Evolutionary conservation across 2,888 invertebrate species (phyloP).

Genomic region (Ommatoiulus sabulosus): DNA sequence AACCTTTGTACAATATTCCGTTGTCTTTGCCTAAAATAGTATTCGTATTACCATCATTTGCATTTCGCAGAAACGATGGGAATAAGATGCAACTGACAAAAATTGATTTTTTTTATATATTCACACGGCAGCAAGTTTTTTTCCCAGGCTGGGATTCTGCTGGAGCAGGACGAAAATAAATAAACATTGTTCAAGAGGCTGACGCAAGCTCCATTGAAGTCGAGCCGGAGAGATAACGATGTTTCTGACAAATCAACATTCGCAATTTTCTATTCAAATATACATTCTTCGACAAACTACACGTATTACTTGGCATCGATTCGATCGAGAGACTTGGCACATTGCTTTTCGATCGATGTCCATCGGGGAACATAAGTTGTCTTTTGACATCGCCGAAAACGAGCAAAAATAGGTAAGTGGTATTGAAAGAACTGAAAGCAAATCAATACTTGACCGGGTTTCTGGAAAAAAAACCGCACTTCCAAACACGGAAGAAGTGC

Average conservation of each 20-base stretch:
- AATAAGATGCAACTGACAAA: background rate
- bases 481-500: background rate
- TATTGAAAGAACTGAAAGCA: slow-evolving; percentile 31
- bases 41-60: background rate
- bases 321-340: background rate
- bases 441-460: slow-evolving; percentile 31
- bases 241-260: slow-evolving; percentile 11
- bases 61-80: background rate
- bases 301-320: background rate
- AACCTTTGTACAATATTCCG: background rate
- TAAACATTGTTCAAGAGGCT: slow-evolving; percentile 9
- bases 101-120: background rate
- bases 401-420: slow-evolving; percentile 21
- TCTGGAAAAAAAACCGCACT: background rate
- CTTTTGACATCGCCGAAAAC: slow-evolving; percentile 29
- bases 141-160: background rate
- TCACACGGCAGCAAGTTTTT: background rate
- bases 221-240: background rate
- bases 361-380: background rate
- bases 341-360: slow-evolving; percentile 25
- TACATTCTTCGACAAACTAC: background rate
- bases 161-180: background rate
- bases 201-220: background rate
- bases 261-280: slow-evolving; percentile 40
- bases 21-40: background rate